Percentiles rank a stretch among this genome's conserved stretches.
Conservation (phyloP, 1,140 invertebrate species). For the Magallana angulata region DNA sequence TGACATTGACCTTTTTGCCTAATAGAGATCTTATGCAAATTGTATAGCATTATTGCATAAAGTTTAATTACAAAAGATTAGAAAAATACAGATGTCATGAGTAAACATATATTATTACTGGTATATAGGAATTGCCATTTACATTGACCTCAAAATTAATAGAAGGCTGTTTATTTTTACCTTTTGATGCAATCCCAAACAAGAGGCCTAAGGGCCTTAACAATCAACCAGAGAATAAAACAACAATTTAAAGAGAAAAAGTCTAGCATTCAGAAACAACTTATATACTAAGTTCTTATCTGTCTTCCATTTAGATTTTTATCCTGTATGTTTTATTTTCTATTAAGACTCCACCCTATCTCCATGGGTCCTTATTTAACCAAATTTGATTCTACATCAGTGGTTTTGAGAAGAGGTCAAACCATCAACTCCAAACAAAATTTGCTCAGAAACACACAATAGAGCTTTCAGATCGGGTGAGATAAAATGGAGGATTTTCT, state of each 20-base stretch:
- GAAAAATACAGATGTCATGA: not conserved
- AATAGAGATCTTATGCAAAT: not conserved
- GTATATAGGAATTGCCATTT: not conserved
- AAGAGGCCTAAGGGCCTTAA: too few relatives aligned
- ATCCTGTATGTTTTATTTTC: too few relatives aligned
- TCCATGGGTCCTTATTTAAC: too few relatives aligned
- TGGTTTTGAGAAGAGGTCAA: not conserved
- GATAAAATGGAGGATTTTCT: not conserved
- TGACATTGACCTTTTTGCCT: constrained; percentile 1
- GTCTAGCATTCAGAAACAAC: too few relatives aligned
- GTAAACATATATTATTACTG: not conserved
- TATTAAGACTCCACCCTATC: too few relatives aligned
- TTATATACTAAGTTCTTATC: too few relatives aligned
- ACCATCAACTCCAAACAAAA: not conserved
- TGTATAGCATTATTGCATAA: not conserved
- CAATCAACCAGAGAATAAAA: too few relatives aligned
- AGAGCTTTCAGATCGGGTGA: not conserved
- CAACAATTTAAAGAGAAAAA: too few relatives aligned
- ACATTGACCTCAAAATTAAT: not conserved
- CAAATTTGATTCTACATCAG: not conserved
- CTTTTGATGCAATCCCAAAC: too few relatives aligned
- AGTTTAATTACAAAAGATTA: not conserved
- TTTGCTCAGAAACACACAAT: not conserved
- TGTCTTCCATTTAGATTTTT: too few relatives aligned
- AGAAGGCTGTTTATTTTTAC: too few relatives aligned